phyloP scores from a whole-genome alignment of 1,140 invertebrate species.

The Ceratosolen solmsi region DNA sequence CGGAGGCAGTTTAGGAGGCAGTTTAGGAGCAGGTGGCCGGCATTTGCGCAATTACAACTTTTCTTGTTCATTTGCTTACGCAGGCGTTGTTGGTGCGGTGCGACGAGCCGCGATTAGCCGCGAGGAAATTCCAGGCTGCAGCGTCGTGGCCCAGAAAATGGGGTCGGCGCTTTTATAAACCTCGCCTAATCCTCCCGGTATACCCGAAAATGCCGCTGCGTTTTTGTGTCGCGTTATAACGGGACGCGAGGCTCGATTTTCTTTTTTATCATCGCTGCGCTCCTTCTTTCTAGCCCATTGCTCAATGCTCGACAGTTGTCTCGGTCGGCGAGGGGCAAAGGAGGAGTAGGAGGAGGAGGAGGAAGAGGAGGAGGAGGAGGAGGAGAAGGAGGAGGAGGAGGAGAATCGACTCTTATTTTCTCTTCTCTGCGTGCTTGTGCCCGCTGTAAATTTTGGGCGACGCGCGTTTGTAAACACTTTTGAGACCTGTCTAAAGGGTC shows the following conservation, averaged over 20 bases:
- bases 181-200: conserved; percentile 32
- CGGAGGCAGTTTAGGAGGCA: neutral
- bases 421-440: neutral
- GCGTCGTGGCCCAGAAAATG: neutral
- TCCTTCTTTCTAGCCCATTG: neutral
- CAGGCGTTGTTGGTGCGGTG: neutral
- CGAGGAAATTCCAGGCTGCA: conserved; percentile 31
- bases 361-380: neutral
- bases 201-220: conserved; percentile 7
- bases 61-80: neutral
- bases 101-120: conserved; percentile 4
- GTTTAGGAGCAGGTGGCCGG: neutral
- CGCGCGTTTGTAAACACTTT: conserved; percentile 1
- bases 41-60: neutral
- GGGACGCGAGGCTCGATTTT: conserved; percentile 29
- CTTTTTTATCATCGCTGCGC: neutral
- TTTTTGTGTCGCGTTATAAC: conserved; percentile 9
- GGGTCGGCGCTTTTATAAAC: conserved; percentile 18
- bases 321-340: too few relatives aligned
- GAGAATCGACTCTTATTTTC: conserved; percentile 5
- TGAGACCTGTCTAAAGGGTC: neutral
- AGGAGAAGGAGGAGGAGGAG: neutral
- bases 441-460: neutral
- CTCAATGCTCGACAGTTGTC: neutral
- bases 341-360: neutral